A percentile compares a stretch with the other conserved stretches of the same genome.
phyloP scores from a whole-genome alignment of 2,113 vertebrate genomes.

The Clinocottus analis region DNA sequence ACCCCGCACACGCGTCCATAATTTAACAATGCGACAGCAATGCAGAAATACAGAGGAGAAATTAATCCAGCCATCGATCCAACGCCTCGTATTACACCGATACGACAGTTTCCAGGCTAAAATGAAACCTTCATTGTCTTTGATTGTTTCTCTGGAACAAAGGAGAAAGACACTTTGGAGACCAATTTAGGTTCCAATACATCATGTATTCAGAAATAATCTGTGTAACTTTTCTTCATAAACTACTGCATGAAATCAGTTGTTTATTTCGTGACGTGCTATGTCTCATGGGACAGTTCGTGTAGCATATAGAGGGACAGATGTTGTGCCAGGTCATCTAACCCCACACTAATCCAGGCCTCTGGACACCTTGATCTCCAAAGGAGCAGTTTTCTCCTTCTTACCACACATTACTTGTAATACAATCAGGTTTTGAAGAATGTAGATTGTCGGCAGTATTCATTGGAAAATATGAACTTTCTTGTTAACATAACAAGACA shows the following conservation, averaged over 20 bases:
- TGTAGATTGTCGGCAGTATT: no score
- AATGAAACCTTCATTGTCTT: constrained; percentile 34
- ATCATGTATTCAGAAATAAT: background rate
- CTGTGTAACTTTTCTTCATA: background rate
- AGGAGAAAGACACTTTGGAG: background rate
- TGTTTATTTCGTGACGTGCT: background rate
- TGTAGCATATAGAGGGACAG: constrained; percentile 35
- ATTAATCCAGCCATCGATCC: constrained; percentile 54
- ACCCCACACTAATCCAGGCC: constrained; percentile 27
- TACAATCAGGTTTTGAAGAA: background rate
- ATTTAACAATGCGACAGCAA: constrained; percentile 25
- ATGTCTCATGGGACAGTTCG: background rate
- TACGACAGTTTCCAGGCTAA: constrained; percentile 25
- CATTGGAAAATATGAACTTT: background rate
- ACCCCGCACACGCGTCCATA: background rate
- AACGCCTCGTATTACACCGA: constrained; percentile 59
- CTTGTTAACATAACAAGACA: background rate
- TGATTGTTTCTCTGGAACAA: constrained; percentile 4
- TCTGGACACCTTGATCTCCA: constrained; percentile 39
- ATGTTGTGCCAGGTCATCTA: constrained; percentile 54
- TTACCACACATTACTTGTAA: background rate
- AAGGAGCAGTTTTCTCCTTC: constrained; percentile 12
- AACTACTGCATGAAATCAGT: background rate
- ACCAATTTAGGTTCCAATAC: background rate
- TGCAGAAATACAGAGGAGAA: constrained; percentile 33